Conservation (phyloP, 2,797 vertebrate genomes). For the Rallus crepitans region DNA sequence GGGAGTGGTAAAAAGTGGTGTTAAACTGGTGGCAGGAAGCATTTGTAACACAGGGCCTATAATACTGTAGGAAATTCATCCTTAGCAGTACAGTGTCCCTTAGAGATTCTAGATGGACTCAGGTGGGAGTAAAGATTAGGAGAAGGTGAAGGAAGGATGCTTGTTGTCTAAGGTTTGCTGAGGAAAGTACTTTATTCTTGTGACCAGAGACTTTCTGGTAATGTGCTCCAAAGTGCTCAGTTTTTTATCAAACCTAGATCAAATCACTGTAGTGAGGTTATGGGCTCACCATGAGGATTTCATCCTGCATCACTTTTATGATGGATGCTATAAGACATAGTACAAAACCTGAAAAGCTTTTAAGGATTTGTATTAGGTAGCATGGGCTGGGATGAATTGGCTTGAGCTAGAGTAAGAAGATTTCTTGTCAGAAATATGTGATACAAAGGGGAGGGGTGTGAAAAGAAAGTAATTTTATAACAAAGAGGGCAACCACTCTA, state of each 20-base stretch:
- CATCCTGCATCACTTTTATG: not conserved
- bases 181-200: not conserved
- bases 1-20: not conserved
- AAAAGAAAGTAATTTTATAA: constrained; percentile 28
- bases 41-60: constrained; percentile 4
- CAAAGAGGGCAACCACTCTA: not conserved
- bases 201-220: not conserved
- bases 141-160: not conserved
- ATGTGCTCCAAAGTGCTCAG: not conserved
- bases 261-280: not conserved
- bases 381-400: not conserved
- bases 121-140: not conserved
- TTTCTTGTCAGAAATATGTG: constrained; percentile 11
- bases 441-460: not conserved
- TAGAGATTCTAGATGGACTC: not conserved
- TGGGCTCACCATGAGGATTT: not conserved
- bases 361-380: not conserved
- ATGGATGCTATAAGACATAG: not conserved
- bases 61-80: not conserved
- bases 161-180: not conserved
- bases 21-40: not conserved
- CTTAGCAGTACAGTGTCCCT: not conserved
- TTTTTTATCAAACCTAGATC: not conserved
- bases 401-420: not conserved
- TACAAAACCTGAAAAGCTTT: not conserved